Evolutionary conservation across 2,797 vertebrate genomes (phyloP).

Genomic region (Gymnothorax javanicus): DNA sequence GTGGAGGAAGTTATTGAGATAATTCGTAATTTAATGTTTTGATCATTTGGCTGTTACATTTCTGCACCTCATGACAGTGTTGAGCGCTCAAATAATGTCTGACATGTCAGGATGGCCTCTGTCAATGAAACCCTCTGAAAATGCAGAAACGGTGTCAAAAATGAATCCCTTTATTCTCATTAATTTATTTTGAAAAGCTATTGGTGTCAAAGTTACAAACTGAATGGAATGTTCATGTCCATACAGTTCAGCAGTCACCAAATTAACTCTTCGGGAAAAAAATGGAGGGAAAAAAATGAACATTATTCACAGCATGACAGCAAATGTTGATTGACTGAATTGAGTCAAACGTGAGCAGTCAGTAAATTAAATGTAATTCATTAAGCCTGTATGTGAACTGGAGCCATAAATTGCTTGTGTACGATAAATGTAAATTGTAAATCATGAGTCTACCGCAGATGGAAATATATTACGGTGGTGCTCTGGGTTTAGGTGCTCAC

Average conservation of each 20-base stretch:
- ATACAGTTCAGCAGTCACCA: background rate
- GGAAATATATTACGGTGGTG: background rate
- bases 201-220: too few relatives aligned
- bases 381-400: background rate
- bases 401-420: slow-evolving; percentile 8
- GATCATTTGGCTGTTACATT: too few relatives aligned
- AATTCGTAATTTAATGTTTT: too few relatives aligned
- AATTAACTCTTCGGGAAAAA: background rate
- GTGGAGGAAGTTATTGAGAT: too few relatives aligned
- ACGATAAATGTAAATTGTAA: background rate
- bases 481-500: background rate
- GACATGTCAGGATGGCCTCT: too few relatives aligned
- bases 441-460: background rate
- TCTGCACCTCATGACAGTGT: too few relatives aligned
- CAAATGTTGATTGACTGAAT: background rate
- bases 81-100: too few relatives aligned
- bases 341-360: background rate
- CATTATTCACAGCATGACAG: background rate
- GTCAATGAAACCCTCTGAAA: too few relatives aligned
- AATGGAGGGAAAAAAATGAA: background rate
- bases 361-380: background rate
- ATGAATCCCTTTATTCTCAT: too few relatives aligned
- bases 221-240: too few relatives aligned
- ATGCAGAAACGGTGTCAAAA: too few relatives aligned
- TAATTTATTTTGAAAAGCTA: too few relatives aligned